Base-by-base conservation (phyloP, 2,888 invertebrate species). In the Ichneumoninae sp. region DNA sequence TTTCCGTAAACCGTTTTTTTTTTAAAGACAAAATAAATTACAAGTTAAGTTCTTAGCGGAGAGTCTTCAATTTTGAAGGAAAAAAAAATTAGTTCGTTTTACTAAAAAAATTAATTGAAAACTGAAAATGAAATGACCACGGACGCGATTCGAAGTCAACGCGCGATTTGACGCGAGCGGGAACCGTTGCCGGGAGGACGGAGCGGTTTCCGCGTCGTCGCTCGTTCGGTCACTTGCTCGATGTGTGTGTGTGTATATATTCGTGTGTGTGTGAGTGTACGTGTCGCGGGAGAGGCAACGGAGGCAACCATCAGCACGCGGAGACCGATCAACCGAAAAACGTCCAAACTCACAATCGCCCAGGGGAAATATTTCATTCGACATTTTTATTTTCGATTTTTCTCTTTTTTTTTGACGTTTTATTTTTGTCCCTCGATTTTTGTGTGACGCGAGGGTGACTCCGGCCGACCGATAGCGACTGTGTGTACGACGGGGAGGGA, bases 271-370 rank as follows among this genome's bases (percentile, higher is more conserved):
- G 54, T 8, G 63, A 10, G 54, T 7, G n/a, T 40, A 47, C 16
- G 69, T 83, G 86, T 80, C 54, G 80, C 66, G 70, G 54, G 63
- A 54, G 30, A 86, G 88, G 89, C 88, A 90, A 89, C 89, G 89
- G 87, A 87, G 89, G 19, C 89, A 86, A 81, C 85, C 91, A 89
- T 88, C 89, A 87, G 89, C 86, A 86, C 88, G 90, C 90, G 90
- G 88, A 88, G 90, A 81, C 90, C 90, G 90, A 93, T 92, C 92
- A 92, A 87, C 90, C 91, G 91, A 89, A 91, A 92, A 92, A 91
- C 89, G 91, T 92, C 89, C 90, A 89, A 90, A 91, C 90, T 91
- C 91, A 87, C 91, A 89, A 88, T 91, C 89, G 88, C 76, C 88
- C 89, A 85, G 78, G 87, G 89, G 90, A 88, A 91, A 91, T 91